These are phyloP conservation scores for Chloroceryle amazona DNA, from an alignment of 2,797 vertebrate species.

Conservation along the genomic window DNA sequence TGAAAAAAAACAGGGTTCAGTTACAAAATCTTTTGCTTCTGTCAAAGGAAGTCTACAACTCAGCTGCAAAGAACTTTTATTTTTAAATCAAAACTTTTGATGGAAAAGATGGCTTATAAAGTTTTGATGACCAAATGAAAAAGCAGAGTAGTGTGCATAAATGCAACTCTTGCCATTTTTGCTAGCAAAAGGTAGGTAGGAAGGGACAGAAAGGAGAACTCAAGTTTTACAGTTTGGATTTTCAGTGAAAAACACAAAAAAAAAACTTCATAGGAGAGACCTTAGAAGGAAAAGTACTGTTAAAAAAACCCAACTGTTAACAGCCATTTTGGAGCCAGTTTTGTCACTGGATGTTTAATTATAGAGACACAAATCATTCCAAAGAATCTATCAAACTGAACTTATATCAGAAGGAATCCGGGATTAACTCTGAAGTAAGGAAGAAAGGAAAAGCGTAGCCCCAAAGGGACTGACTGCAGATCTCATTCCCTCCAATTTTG, in stretches of 20 bases:
- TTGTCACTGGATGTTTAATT: neutral
- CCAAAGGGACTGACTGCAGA: neutral
- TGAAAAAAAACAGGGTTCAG: neutral
- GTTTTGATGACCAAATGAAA: neutral
- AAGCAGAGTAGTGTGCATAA: neutral
- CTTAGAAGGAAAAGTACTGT: neutral
- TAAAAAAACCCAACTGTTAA: neutral
- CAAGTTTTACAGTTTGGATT: neutral
- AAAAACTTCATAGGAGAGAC: neutral
- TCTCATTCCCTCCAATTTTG: neutral
- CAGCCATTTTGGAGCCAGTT: neutral
- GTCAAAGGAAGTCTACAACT: neutral
- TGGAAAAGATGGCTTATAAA: neutral
- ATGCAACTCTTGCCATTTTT: neutral
- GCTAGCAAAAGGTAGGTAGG: neutral
- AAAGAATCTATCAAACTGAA: neutral
- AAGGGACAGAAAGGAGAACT: neutral
- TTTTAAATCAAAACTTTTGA: neutral
- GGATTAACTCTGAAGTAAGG: neutral
- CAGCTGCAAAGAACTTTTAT: neutral
- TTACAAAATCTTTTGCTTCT: fast-evolving
- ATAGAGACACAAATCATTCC: neutral
- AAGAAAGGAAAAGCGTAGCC: neutral
- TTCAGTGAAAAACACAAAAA: neutral
- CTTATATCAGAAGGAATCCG: neutral